Evolutionary conservation across 2,113 vertebrate genomes (phyloP).

Genomic region (Nerophis lumbriciformis): DNA sequence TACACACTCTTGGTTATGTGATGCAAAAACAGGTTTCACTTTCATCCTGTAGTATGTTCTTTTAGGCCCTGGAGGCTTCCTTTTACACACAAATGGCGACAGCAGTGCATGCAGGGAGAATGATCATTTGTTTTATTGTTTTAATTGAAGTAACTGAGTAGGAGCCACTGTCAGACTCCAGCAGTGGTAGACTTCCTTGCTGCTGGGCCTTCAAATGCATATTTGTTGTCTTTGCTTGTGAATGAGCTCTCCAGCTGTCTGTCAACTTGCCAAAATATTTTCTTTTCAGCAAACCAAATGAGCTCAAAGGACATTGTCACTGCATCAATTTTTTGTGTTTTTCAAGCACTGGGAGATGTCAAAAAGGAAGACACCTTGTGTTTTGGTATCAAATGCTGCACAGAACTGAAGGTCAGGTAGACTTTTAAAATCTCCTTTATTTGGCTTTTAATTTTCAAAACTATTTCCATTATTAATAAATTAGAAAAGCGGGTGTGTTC

Average conservation of each 20-base stretch:
- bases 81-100: conserved; percentile 11
- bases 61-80: conserved; percentile 20
- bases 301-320: conserved; percentile 54
- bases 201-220: conserved; percentile 17
- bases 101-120: conserved; percentile 37
- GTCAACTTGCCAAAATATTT: conserved; percentile 58
- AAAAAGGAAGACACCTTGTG: conserved; percentile 10
- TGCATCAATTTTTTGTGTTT: conserved; percentile 26
- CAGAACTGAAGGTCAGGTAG: conserved; percentile 24
- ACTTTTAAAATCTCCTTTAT: neutral
- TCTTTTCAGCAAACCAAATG: conserved; percentile 40
- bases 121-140: conserved; percentile 9
- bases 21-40: too few relatives aligned
- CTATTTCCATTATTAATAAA: neutral
- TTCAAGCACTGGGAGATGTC: conserved; percentile 24
- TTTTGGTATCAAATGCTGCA: conserved; percentile 20
- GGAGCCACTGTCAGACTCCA: conserved; percentile 13
- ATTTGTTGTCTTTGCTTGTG: conserved; percentile 15
- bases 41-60: conserved; percentile 13
- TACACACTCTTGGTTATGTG: too few relatives aligned
- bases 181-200: conserved; percentile 26
- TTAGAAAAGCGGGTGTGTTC: conserved; percentile 31
- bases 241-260: conserved; percentile 31
- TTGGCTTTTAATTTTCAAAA: neutral
- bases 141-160: conserved; percentile 13